phyloP scores from a whole-genome alignment of 2,113 vertebrate species.

The Hiodon tergisus region DNA sequence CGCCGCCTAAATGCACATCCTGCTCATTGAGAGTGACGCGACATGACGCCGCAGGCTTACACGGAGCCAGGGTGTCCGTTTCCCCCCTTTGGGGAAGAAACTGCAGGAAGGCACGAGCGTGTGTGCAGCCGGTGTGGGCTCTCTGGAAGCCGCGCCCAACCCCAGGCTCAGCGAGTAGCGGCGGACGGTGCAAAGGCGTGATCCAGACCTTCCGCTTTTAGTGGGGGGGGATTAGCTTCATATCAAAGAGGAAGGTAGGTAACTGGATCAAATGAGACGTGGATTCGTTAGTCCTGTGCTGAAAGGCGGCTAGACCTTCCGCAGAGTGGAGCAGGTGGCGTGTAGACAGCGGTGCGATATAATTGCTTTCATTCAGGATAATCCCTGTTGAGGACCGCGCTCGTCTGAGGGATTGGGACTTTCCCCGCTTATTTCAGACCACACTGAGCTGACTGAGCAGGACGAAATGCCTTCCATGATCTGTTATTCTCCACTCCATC shows the following conservation, averaged over 20 bases:
- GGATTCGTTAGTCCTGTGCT: background rate
- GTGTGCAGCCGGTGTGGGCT: background rate
- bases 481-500: too few species aligned
- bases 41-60: slow-evolving; percentile 14
- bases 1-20: too few species aligned
- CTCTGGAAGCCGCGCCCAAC: background rate
- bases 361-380: background rate
- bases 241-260: background rate
- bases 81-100: background rate
- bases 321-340: background rate
- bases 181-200: background rate
- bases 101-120: background rate
- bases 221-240: background rate
- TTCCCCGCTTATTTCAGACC: background rate
- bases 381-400: background rate
- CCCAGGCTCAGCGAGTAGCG: background rate
- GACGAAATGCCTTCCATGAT: too few species aligned
- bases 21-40: slow-evolving; percentile 35
- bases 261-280: background rate
- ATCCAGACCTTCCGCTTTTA: background rate
- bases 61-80: slow-evolving; percentile 6
- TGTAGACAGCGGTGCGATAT: background rate
- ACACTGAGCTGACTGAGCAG: background rate
- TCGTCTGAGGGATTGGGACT: background rate
- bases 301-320: background rate